These are phyloP conservation scores for Leistus spinibarbis DNA, from an alignment of 2,888 invertebrate species.

Conservation along the genomic window DNA sequence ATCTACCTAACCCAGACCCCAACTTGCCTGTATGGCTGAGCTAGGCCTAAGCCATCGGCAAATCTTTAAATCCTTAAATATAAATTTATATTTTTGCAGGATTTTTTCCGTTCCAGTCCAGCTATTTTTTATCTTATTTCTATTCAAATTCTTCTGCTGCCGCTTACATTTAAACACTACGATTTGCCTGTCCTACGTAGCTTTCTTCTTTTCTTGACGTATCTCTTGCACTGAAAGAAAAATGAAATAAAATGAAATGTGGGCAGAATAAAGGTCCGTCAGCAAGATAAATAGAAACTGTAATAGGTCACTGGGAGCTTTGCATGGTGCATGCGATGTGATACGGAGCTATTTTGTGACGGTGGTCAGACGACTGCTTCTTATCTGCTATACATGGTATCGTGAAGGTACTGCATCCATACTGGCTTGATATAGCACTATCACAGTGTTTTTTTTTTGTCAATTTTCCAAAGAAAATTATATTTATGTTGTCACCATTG, in stretches of 20 bases:
- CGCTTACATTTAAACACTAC: slow-evolving; percentile 27
- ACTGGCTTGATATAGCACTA: too few species aligned
- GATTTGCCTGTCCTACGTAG: slow-evolving; percentile 22
- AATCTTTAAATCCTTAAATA: slow-evolving; percentile 34
- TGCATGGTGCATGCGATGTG: slow-evolving; percentile 9
- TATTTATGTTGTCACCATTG: too few species aligned
- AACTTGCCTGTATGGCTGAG: neutral
- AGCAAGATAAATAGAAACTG: slow-evolving; percentile 30
- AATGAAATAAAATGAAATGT: slow-evolving; percentile 28
- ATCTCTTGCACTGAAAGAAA: neutral
- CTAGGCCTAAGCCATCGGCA: neutral
- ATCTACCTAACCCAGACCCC: neutral
- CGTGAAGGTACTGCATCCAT: neutral
- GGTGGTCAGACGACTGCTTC: slow-evolving; percentile 17
- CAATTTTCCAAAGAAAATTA: too few species aligned
- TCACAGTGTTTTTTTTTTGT: too few species aligned
- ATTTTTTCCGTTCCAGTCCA: slow-evolving; percentile 31
- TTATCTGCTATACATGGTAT: slow-evolving; percentile 5
- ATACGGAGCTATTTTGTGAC: slow-evolving; percentile 8
- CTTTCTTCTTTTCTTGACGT: slow-evolving; percentile 2
- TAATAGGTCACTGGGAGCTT: slow-evolving; percentile 28
- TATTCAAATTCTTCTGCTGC: slow-evolving; percentile 30
- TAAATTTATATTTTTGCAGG: slow-evolving; percentile 37
- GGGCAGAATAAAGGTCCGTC: slow-evolving; percentile 15
- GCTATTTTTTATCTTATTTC: slow-evolving; percentile 36